Conservation (phyloP, 2,888 invertebrate species). For the Sicus ferrugineus region DNA sequence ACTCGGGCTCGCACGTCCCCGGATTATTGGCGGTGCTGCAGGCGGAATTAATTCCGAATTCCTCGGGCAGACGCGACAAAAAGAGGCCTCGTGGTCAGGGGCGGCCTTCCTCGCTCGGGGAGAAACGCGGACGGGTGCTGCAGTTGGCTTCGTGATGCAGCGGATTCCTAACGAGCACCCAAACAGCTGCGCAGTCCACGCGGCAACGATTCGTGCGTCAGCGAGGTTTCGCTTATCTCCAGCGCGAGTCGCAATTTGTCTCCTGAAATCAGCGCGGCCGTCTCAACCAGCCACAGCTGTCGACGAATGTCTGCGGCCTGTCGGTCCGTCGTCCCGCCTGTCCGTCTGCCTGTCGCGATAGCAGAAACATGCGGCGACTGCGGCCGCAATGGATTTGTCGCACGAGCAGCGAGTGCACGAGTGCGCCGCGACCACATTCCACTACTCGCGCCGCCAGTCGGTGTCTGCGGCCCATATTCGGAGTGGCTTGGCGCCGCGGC, state of each 20-base stretch:
- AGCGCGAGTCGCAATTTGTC: not conserved
- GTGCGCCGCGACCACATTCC: conserved; percentile 10
- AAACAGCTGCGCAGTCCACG: too few relatives aligned
- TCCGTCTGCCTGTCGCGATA: not conserved
- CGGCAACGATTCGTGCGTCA: not conserved
- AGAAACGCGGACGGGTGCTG: too few relatives aligned
- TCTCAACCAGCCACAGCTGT: not conserved
- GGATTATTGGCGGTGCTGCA: too few relatives aligned
- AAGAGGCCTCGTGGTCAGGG: too few relatives aligned
- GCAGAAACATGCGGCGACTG: conserved; percentile 11
- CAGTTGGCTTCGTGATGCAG: too few relatives aligned
- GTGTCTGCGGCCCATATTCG: conserved; percentile 25
- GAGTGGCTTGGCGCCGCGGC: conserved; percentile 12
- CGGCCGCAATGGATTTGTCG: conserved; percentile 9
- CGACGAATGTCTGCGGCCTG: not conserved
- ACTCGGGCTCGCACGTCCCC: too few relatives aligned
- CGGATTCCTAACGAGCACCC: too few relatives aligned
- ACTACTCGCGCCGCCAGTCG: not conserved
- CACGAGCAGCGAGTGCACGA: conserved; percentile 3
- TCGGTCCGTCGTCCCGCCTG: not conserved
- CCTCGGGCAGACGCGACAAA: too few relatives aligned
- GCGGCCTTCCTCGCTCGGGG: too few relatives aligned
- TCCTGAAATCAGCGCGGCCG: too few relatives aligned
- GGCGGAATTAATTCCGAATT: too few relatives aligned
- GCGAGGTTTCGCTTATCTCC: not conserved